These are phyloP conservation scores for Danaus melanippus DNA, from an alignment of 1,140 invertebrate genomes.

Conservation along the genomic window DNA sequence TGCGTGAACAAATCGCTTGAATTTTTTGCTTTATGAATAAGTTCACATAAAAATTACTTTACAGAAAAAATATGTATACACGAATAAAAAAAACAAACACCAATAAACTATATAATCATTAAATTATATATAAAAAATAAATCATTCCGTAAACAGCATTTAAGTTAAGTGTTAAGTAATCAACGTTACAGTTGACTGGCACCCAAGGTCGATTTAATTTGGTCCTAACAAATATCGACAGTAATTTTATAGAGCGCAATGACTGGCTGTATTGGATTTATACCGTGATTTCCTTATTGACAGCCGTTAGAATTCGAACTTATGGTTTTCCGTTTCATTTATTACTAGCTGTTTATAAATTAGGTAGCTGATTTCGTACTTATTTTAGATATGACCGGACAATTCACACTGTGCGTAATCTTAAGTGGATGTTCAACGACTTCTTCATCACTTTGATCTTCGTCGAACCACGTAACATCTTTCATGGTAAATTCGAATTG, in stretches of 20 bases:
- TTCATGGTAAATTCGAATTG: constrained; percentile 23
- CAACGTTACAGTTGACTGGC: constrained; percentile 8
- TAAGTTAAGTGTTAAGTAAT: constrained; percentile 4
- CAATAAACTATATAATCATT: background rate
- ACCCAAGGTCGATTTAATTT: constrained; percentile 7
- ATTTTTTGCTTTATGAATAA: constrained; percentile 28
- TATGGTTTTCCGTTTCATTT: too few species aligned
- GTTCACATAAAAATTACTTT: constrained; percentile 3
- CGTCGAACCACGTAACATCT: constrained; percentile 22
- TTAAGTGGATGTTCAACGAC: background rate
- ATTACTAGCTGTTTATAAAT: too few species aligned
- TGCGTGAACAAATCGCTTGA: constrained; percentile 31
- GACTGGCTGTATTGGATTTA: constrained; percentile 4
- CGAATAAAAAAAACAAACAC: too few species aligned
- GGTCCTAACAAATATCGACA: background rate
- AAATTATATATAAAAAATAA: constrained; percentile 1
- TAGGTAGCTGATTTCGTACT: too few species aligned
- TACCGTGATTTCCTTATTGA: too few species aligned
- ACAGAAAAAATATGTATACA: too few species aligned
- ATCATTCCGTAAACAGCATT: constrained; percentile 5
- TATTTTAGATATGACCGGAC: too few species aligned
- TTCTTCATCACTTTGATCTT: constrained; percentile 10
- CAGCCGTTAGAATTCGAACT: too few species aligned
- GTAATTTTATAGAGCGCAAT: constrained; percentile 4
- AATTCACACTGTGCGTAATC: too few species aligned